Evolutionary conservation across 2,888 invertebrate species (phyloP).

Genomic region (Orthosia gothica): DNA sequence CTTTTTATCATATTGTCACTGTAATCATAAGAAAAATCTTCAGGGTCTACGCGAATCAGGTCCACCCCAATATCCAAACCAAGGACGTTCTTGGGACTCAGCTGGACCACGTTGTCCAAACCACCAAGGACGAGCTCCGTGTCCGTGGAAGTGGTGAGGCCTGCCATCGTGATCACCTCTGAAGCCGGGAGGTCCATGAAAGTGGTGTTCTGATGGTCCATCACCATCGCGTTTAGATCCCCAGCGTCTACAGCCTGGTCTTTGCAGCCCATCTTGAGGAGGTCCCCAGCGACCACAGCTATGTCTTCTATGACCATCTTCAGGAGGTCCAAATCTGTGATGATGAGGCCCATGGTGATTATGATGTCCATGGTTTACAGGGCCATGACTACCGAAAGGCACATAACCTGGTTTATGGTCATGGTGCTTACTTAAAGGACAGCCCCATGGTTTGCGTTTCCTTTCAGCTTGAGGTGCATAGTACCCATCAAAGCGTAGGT

Average conservation of each 20-base stretch:
- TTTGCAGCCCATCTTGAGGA: neutral
- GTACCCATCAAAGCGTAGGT: conserved; percentile 13
- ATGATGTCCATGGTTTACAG: conserved; percentile 2
- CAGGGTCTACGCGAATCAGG: neutral
- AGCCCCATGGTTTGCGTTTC: conserved; percentile 1
- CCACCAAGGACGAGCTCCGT: conserved; percentile 27
- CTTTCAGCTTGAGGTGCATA: neutral
- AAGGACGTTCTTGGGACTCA: conserved; percentile 5
- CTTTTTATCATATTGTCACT: neutral
- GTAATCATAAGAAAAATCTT: neutral
- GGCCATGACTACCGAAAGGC: conserved; percentile 22
- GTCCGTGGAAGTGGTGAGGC: conserved; percentile 21
- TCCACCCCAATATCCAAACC: neutral
- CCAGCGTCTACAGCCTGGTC: conserved; percentile 13
- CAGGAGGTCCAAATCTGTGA: conserved; percentile 14
- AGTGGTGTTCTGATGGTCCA: conserved; percentile 4
- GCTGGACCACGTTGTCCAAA: conserved; percentile 18
- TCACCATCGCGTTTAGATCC: conserved; percentile 12
- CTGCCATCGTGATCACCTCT: neutral
- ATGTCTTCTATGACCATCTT: neutral
- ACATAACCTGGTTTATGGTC: conserved; percentile 16
- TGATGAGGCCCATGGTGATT: conserved; percentile 14
- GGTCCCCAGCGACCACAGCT: conserved; percentile 20
- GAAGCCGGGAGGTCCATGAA: conserved; percentile 23
- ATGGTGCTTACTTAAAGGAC: neutral